Evolutionary conservation across 2,888 invertebrate species (phyloP).

Genomic region (Prostheceraeus crozeri): DNA sequence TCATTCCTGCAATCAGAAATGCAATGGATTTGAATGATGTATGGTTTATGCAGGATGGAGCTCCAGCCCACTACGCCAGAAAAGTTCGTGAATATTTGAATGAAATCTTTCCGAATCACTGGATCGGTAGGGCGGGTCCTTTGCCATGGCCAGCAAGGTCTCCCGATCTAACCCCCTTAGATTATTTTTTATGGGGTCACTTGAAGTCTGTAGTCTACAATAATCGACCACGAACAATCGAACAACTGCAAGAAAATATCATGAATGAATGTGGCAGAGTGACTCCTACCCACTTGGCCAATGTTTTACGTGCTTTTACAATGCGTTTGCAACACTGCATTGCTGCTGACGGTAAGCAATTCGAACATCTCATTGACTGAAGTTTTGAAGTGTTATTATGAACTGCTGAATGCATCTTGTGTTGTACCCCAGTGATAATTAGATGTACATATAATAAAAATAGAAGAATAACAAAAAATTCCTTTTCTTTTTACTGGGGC

Average conservation of each 20-base stretch:
- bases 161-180: slow-evolving; percentile 5
- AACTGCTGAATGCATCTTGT: too few relatives aligned
- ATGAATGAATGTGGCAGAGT: slow-evolving; percentile 21
- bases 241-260: slow-evolving; percentile 24
- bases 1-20: slow-evolving; percentile 13
- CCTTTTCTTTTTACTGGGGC: too few relatives aligned
- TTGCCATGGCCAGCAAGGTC: slow-evolving; percentile 28
- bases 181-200: slow-evolving; percentile 6
- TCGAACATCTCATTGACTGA: slow-evolving; percentile 10
- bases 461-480: too few relatives aligned
- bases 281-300: slow-evolving; percentile 1
- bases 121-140: slow-evolving; percentile 29
- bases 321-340: neutral
- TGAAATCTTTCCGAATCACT: slow-evolving; percentile 19
- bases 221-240: slow-evolving; percentile 21
- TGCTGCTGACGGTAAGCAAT: slow-evolving; percentile 5
- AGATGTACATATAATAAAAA: too few relatives aligned
- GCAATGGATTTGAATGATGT: neutral
- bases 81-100: slow-evolving; percentile 31
- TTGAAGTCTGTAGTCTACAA: slow-evolving; percentile 30
- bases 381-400: too few relatives aligned
- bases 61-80: slow-evolving; percentile 26
- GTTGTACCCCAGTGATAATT: too few relatives aligned
- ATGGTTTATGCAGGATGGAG: slow-evolving; percentile 17
- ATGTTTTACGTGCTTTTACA: slow-evolving; percentile 13